Percentiles rank a stretch among this genome's conserved stretches.
phyloP scores from a whole-genome alignment of 2,797 vertebrate genomes.

The Toxotes lorentzi region DNA sequence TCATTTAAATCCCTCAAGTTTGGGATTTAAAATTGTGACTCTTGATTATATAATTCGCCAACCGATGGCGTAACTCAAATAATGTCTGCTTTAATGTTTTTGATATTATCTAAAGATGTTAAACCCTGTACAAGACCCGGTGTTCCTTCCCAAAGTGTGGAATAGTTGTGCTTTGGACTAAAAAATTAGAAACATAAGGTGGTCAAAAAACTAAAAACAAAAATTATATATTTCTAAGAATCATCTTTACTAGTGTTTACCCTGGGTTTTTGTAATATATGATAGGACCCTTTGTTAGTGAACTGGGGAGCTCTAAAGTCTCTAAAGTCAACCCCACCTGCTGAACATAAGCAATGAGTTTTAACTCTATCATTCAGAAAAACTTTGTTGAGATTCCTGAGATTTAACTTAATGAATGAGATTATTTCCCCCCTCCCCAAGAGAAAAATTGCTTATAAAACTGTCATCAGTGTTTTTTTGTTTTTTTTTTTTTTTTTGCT shows the following conservation, averaged over 20 bases:
- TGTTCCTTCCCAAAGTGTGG: background rate
- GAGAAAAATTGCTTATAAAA: background rate
- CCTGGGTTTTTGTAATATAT: background rate
- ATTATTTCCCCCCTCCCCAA: background rate
- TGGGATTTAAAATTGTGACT: background rate
- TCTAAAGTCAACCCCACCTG: background rate
- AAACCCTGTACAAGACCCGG: background rate
- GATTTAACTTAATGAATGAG: constrained; percentile 3
- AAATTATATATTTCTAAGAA: too few species aligned
- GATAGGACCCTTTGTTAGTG: too few species aligned
- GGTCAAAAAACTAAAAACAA: too few species aligned
- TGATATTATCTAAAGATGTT: too few species aligned
- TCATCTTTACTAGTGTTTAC: background rate
- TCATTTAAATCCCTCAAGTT: background rate
- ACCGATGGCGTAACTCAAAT: background rate
- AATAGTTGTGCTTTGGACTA: background rate
- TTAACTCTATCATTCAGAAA: background rate
- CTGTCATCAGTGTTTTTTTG: background rate
- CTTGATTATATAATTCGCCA: background rate
- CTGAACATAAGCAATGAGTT: background rate
- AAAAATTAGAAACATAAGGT: too few species aligned
- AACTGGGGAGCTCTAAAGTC: too few species aligned
- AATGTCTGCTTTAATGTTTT: background rate
- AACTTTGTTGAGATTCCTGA: background rate
- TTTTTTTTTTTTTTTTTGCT: background rate